Evolutionary conservation across 2,797 vertebrate species (phyloP).

Genomic region (Margarornis squamiger): DNA sequence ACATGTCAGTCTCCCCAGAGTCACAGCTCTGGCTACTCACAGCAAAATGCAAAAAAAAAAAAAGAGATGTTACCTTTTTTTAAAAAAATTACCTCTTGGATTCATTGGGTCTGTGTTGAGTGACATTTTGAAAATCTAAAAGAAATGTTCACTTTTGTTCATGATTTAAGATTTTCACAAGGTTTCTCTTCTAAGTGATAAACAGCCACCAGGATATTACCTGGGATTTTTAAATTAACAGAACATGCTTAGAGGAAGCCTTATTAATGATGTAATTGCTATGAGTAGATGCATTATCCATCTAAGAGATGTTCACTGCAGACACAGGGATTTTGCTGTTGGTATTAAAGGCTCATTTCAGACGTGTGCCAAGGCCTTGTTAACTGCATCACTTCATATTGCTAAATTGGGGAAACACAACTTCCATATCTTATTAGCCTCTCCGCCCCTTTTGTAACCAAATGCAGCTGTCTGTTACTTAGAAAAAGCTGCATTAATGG

Average conservation of each 20-base stretch:
- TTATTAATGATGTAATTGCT: slow-evolving; percentile 65
- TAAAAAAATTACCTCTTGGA: background rate
- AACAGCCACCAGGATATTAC: background rate
- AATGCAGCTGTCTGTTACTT: background rate
- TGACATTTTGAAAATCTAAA: background rate
- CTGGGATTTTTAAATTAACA: slow-evolving; percentile 6
- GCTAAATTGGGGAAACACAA: background rate
- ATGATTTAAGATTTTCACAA: background rate
- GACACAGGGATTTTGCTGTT: slow-evolving; percentile 40
- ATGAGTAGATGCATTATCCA: slow-evolving; percentile 26
- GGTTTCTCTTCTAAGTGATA: background rate
- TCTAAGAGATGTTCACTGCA: slow-evolving; percentile 43
- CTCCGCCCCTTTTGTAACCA: background rate
- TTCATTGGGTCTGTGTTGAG: background rate
- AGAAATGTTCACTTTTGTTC: background rate
- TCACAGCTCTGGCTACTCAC: background rate
- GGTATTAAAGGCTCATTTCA: slow-evolving; percentile 50
- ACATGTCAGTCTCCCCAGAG: background rate
- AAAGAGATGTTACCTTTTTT: accelerated
- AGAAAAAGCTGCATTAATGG: background rate
- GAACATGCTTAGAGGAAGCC: slow-evolving; percentile 20
- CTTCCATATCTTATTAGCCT: background rate
- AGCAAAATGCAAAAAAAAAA: background rate
- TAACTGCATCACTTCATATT: background rate
- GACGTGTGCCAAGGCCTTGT: background rate